Percentiles rank a stretch among this genome's conserved stretches.
These are phyloP conservation scores for Meteorus cinctellus DNA, from an alignment of 2,888 invertebrate species.

Conservation along the genomic window DNA sequence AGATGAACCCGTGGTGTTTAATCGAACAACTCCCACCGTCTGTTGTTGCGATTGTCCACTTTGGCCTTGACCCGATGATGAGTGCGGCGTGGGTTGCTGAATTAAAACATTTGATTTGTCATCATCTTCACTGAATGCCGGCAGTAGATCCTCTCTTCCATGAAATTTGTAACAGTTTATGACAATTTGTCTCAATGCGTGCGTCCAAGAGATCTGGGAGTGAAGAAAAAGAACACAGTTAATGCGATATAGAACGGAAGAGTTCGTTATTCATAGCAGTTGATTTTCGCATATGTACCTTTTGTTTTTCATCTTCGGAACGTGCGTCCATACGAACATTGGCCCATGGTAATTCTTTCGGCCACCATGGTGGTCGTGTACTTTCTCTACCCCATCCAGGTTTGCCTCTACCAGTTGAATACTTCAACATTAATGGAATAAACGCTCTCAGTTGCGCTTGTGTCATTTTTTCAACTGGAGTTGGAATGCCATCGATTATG, in stretches of 20 bases:
- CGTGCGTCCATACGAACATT: slow-evolving; percentile 98
- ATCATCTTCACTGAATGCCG: slow-evolving; percentile 94
- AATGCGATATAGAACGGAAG: not conserved
- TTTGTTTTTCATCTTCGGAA: slow-evolving; percentile 96
- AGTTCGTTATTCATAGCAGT: not conserved
- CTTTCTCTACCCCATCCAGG: slow-evolving; percentile 98
- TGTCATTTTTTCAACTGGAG: slow-evolving; percentile 99
- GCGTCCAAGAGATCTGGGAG: slow-evolving; percentile 96
- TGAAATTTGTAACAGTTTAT: slow-evolving; percentile 99
- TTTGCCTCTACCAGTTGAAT: slow-evolving; percentile 96
- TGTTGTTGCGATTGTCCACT: slow-evolving; percentile 59
- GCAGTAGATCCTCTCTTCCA: slow-evolving; percentile 94
- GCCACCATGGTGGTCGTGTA: slow-evolving; percentile 98
- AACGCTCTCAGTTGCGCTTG: slow-evolving; percentile 97
- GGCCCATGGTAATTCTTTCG: slow-evolving; percentile 97
- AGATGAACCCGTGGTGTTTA: slow-evolving; percentile 71
- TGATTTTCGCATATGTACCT: slow-evolving; percentile 76
- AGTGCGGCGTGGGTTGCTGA: slow-evolving; percentile 74
- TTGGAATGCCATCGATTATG: slow-evolving; percentile 97
- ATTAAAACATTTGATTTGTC: slow-evolving; percentile 81
- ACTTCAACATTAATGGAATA: slow-evolving; percentile 98
- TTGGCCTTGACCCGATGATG: slow-evolving; percentile 62
- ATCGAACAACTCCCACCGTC: slow-evolving; percentile 72
- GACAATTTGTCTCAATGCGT: slow-evolving; percentile 95
- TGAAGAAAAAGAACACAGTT: not conserved